Conservation (phyloP, 2,113 vertebrate genomes). For the Epinephelus fuscoguttatus region DNA sequence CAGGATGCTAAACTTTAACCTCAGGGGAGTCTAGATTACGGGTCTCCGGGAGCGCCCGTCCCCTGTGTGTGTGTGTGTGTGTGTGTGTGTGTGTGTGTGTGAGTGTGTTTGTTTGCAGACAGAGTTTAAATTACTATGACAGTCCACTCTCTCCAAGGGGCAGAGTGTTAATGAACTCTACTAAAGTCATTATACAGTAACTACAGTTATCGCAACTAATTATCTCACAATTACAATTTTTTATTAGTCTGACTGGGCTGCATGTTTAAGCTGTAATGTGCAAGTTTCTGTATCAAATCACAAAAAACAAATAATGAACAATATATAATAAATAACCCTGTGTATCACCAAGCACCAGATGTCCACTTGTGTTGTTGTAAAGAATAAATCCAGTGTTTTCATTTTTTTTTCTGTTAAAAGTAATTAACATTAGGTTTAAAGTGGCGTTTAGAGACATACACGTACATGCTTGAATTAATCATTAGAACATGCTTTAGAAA, state of each 20-base stretch:
- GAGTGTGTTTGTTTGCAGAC: slow-evolving; percentile 34
- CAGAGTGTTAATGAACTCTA: slow-evolving; percentile 56
- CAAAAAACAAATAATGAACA: neutral
- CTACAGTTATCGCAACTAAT: slow-evolving; percentile 50
- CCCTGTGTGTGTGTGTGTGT: slow-evolving; percentile 9
- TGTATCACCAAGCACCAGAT: neutral
- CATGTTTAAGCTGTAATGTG: neutral
- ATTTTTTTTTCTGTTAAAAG: neutral
- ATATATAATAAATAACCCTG: neutral
- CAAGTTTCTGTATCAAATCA: neutral
- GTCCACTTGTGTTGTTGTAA: neutral
- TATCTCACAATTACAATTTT: slow-evolving; percentile 41
- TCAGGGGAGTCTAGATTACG: slow-evolving; percentile 45
- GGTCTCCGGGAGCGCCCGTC: neutral
- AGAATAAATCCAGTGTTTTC: neutral
- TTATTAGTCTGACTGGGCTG: neutral
- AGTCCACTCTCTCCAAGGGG: slow-evolving; percentile 43
- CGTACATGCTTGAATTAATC: neutral
- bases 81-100: neutral
- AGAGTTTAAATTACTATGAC: slow-evolving; percentile 50
- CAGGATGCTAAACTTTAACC: slow-evolving; percentile 53
- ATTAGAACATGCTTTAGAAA: neutral
- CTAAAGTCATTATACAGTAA: slow-evolving; percentile 37
- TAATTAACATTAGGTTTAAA: neutral
- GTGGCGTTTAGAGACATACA: neutral